Evolutionary conservation across 2,797 vertebrate species (phyloP).

Genomic region (Eulemur rubriventer): DNA sequence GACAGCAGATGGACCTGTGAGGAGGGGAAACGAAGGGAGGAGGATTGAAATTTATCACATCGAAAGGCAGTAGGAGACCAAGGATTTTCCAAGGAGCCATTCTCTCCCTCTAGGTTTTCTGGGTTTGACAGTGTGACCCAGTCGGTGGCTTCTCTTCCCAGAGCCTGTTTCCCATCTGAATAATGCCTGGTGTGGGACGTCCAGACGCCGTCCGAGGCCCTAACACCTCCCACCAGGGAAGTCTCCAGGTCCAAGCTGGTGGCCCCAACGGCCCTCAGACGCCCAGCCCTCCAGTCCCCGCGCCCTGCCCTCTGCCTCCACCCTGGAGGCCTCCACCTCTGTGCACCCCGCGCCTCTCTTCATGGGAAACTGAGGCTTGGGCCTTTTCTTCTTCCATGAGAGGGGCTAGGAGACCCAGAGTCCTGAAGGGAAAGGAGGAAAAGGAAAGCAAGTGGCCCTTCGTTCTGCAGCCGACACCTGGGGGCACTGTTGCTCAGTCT

Average conservation of each 20-base stretch:
- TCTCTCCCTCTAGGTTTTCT: background rate
- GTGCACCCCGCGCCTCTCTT: background rate
- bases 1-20: background rate
- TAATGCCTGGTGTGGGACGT: background rate
- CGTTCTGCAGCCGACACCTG: slow-evolving; percentile 45
- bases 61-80: background rate
- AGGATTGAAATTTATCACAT: background rate
- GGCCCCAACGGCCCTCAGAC: background rate
- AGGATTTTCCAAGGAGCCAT: background rate
- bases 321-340: background rate
- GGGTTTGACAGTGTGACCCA: background rate
- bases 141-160: background rate
- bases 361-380: background rate
- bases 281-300: background rate
- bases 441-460: slow-evolving; percentile 26
- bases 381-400: background rate
- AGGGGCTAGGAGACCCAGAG: background rate
- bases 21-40: background rate
- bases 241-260: background rate
- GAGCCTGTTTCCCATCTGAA: background rate
- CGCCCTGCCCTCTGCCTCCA: background rate
- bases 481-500: slow-evolving; percentile 72
- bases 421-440: background rate
- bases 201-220: background rate
- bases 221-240: background rate